Evolutionary conservation across 92 coral and sea anemone genomes (phyloP).

Genomic region (Parazoanthus darwini): DNA sequence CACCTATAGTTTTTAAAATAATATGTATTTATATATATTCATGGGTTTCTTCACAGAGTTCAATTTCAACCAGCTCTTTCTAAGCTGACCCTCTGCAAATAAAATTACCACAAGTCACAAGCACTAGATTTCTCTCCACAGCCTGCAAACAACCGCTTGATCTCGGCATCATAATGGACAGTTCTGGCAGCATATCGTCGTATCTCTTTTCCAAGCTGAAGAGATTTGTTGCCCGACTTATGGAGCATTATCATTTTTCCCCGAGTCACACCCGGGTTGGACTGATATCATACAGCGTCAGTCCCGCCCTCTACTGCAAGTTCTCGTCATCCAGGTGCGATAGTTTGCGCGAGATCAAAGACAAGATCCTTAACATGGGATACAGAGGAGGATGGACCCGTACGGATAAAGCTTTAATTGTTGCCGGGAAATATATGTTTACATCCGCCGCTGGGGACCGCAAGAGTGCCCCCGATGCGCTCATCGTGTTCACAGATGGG

Average conservation of each 20-base stretch:
- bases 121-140: not conserved
- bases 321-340: conserved; percentile 33
- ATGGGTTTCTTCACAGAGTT: too few species aligned
- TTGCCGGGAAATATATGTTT: conserved; percentile 10
- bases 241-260: conserved; percentile 25
- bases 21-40: too few species aligned
- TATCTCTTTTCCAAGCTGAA: conserved; percentile 9
- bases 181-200: conserved; percentile 20
- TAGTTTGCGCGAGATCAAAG: conserved; percentile 2
- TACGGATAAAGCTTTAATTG: conserved; percentile 15
- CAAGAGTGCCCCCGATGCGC: conserved; percentile 8
- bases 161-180: conserved; percentile 42
- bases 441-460: conserved; percentile 19
- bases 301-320: conserved; percentile 24
- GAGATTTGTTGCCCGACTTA: conserved; percentile 23
- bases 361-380: conserved; percentile 13
- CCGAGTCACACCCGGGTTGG: conserved; percentile 23
- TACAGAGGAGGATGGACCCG: conserved; percentile 29
- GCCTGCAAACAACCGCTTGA: conserved; percentile 37
- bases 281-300: conserved; percentile 23
- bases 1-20: too few species aligned
- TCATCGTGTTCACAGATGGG: conserved; percentile 29
- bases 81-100: too few species aligned
- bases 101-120: not conserved
- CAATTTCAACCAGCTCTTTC: too few species aligned